phyloP scores from a whole-genome alignment of 1,140 invertebrate species.

The Meloidogyne floridensis region DNA sequence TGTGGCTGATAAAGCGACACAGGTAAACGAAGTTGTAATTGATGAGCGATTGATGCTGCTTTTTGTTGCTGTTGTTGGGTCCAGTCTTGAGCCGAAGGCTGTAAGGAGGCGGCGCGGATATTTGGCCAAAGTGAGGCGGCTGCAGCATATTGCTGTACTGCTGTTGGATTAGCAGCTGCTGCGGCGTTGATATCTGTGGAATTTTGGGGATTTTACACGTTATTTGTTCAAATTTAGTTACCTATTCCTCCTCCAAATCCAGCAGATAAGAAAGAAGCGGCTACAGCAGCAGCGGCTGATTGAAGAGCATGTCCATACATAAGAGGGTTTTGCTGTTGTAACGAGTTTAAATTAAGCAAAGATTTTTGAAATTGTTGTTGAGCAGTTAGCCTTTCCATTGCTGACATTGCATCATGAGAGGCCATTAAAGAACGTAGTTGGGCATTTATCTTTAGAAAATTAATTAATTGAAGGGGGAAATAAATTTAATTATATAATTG shows the following conservation, averaged over 20 bases:
- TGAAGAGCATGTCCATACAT: conserved; percentile 37
- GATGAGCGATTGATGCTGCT: conserved; percentile 26
- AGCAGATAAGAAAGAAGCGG: conserved; percentile 27
- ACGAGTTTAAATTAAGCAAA: conserved; percentile 22
- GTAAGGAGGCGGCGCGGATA: conserved; percentile 26
- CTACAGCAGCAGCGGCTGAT: conserved; percentile 36
- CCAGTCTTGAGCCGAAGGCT: conserved; percentile 13
- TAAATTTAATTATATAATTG: background rate
- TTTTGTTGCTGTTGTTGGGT: conserved; percentile 26
- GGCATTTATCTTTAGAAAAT: conserved; percentile 27
- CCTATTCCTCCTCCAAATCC: background rate
- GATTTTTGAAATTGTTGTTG: conserved; percentile 31
- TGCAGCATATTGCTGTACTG: conserved; percentile 18
- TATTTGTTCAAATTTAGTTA: background rate
- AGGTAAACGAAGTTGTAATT: conserved; percentile 29
- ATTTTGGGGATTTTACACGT: background rate
- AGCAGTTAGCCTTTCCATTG: conserved; percentile 27
- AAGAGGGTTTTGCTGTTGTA: conserved; percentile 31
- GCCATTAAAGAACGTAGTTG: conserved; percentile 32
- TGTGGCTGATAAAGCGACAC: conserved; percentile 25
- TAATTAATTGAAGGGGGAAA: background rate
- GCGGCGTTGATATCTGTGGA: conserved; percentile 27
- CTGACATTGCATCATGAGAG: conserved; percentile 28
- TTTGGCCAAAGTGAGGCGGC: conserved; percentile 29
- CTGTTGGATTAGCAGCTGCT: conserved; percentile 23